Conservation (phyloP, 2,888 invertebrate genomes). For the Oxytorus armatus region DNA sequence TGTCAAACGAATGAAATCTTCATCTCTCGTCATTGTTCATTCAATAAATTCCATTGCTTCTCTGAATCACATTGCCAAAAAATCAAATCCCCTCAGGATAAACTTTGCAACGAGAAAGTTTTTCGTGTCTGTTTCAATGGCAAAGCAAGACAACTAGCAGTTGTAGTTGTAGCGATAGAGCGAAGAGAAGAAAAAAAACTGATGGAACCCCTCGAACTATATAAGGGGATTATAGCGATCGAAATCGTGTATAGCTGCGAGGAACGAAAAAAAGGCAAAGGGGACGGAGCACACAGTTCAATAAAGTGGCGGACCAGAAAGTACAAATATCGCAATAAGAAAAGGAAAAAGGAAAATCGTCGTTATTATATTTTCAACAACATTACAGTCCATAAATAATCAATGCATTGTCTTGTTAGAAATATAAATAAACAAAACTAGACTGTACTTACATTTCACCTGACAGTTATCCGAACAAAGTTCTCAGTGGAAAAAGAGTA, state of each 20-base stretch:
- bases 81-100: not conserved
- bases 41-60: not conserved
- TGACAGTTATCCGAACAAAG: slow-evolving; percentile 43
- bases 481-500: not conserved
- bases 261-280: slow-evolving; percentile 15
- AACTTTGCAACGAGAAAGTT: not conserved
- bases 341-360: not conserved
- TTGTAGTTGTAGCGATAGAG: not conserved
- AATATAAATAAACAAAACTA: not conserved
- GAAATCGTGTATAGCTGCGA: slow-evolving; percentile 2
- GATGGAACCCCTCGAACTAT: not conserved
- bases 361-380: not conserved
- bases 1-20: not conserved
- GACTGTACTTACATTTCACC: slow-evolving; percentile 61
- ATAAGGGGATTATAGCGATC: not conserved
- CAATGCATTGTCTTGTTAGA: not conserved
- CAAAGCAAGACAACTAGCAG: not conserved
- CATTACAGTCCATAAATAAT: not conserved
- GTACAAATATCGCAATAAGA: no score
- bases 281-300: slow-evolving; percentile 5
- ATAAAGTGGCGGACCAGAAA: slow-evolving; percentile 4
- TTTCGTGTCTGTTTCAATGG: not conserved
- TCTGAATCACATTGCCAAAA: not conserved
- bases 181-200: not conserved
- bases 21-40: not conserved